phyloP scores from a whole-genome alignment of 2,113 vertebrate genomes.

The Neofelis nebulosa region DNA sequence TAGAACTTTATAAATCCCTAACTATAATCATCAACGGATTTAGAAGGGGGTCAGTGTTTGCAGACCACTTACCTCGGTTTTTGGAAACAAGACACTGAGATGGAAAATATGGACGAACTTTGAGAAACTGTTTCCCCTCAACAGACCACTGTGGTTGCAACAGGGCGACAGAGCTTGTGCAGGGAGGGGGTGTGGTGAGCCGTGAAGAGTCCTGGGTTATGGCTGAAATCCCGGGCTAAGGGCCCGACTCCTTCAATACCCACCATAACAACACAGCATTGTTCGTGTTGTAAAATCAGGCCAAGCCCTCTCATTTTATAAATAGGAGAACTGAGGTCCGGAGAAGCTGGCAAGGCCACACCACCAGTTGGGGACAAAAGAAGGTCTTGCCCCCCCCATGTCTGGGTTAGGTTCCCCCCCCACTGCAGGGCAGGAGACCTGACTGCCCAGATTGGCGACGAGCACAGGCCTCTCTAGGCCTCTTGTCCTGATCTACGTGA shows the following conservation, averaged over 20 bases:
- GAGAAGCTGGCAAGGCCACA: background rate
- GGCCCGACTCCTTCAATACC: background rate
- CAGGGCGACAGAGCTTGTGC: background rate
- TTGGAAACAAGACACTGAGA: constrained; percentile 9
- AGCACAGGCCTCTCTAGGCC: background rate
- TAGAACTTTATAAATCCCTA: background rate
- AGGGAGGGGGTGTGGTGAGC: background rate
- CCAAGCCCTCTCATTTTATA: constrained; percentile 42
- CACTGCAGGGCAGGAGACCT: background rate
- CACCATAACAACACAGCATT: constrained; percentile 22
- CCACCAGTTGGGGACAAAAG: background rate
- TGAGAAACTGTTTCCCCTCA: background rate
- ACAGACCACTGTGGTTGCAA: background rate
- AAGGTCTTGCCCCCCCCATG: background rate
- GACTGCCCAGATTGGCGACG: background rate
- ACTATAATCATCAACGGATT: background rate
- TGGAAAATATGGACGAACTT: background rate
- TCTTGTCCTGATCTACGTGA: background rate
- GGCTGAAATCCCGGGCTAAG: background rate
- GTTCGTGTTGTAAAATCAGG: background rate
- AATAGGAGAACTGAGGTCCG: constrained; percentile 3
- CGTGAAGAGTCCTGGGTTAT: background rate
- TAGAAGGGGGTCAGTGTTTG: background rate
- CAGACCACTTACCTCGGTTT: background rate
- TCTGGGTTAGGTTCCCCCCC: background rate